Evolutionary conservation across 2,113 vertebrate genomes (phyloP).

Genomic region (Gallinago jamesoni): DNA sequence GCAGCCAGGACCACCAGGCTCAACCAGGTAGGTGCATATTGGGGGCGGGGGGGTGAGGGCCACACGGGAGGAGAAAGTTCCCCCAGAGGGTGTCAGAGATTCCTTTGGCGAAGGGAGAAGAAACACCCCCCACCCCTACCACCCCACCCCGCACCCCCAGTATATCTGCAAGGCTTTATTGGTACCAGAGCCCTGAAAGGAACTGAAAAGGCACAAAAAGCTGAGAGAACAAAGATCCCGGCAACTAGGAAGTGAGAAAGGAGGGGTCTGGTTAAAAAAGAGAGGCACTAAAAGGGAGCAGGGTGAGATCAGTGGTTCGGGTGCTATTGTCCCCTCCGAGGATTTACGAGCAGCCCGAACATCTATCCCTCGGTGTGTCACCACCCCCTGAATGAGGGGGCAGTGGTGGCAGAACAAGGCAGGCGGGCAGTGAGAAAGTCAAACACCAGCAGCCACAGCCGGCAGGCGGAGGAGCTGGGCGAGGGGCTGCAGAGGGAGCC

Average conservation of each 20-base stretch:
- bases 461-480: background rate
- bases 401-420: background rate
- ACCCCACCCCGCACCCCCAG: background rate
- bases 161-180: background rate
- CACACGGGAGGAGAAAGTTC: background rate
- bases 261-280: background rate
- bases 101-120: background rate
- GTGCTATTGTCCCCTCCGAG: background rate
- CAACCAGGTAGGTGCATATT: background rate
- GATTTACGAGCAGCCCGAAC: slow-evolving; percentile 25
- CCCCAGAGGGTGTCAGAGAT: background rate
- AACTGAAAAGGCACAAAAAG: background rate
- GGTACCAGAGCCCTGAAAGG: background rate
- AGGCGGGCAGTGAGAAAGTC: slow-evolving; percentile 16
- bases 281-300: background rate
- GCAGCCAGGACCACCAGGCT: background rate
- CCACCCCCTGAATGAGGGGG: background rate
- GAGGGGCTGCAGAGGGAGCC: background rate
- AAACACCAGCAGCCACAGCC: background rate
- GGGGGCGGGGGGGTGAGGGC: accelerated
- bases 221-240: slow-evolving; percentile 15
- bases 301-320: background rate
- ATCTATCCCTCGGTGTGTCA: background rate
- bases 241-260: background rate
- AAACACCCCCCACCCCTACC: background rate